Evolutionary conservation across 2,797 vertebrate species (phyloP), one percentile per base, ranked within the genome.

Genomic region (Enteromius trimaculatus): DNA sequence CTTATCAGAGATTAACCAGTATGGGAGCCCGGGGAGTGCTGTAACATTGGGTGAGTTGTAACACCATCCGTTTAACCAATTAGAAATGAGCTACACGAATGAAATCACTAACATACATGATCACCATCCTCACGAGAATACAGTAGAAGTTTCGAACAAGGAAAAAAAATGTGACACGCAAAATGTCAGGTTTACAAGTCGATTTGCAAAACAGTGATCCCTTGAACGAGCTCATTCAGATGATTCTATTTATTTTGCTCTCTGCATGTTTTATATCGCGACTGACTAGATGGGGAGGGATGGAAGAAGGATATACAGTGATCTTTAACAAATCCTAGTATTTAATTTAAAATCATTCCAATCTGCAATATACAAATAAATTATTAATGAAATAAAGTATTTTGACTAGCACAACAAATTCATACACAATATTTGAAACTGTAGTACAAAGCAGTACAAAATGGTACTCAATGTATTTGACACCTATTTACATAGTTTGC

Each of bases 31-130:
- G 72, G 49, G 49, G 72, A 55, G 31, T 23, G 72, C 72, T 75
- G 72, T 75, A 75, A 74, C 49, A 16, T 31, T 37, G 49, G 71
- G 71, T 74, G 49, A 74, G 71, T 74, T 74, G 29, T 10, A 26
- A 23, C 53, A 26, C 53, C 34, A 23, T 55, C 31, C 8, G 21
- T 37, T 55, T 55, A 23, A 37, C 58, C 51, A 39, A 76, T 37
- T 39, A 58, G 34, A 34, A 39, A 58, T 58, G 11, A 64, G 31
- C 51, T 7, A 23, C 31, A 75, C 1, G 17, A 9, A 19, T 47
- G 16, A 23, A 60, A 58, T 58, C 14, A 60, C n/a, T 10, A 42
- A 26, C 34, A 26, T 42, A 17, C 51, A 58, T 76, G 13, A 39
- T 14, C n/a, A 14, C 13, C 53, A 42, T 77, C 11, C 29, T 53